phyloP scores from a whole-genome alignment of 2,797 vertebrate genomes.

The Discoglossus pictus region DNA sequence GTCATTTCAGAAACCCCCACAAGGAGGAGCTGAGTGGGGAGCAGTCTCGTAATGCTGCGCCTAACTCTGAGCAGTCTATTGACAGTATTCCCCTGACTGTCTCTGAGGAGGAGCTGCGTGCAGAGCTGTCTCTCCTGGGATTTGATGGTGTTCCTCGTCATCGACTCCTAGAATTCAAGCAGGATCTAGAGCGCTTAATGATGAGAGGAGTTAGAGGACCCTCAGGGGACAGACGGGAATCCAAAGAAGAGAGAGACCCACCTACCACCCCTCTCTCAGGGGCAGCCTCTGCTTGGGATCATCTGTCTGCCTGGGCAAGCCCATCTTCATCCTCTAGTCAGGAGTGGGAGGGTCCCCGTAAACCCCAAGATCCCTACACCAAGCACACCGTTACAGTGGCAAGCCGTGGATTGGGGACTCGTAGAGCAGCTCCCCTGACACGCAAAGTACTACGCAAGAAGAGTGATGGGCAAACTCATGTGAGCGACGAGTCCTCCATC shows the following conservation, averaged over 20 bases:
- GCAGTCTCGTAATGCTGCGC: background rate
- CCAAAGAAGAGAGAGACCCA: background rate
- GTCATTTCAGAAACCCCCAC: background rate
- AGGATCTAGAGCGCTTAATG: conserved; percentile 33
- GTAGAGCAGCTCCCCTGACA: conserved; percentile 56
- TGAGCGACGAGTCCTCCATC: conserved; percentile 59
- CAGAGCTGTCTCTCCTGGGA: conserved; percentile 24
- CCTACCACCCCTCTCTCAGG: background rate
- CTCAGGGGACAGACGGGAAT: background rate
- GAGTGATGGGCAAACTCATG: conserved; percentile 60
- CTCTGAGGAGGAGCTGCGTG: conserved; percentile 30
- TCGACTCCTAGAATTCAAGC: conserved; percentile 27
- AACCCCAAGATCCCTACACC: conserved; percentile 49
- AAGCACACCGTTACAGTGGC: conserved; percentile 49
- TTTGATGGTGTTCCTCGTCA: conserved; percentile 13
- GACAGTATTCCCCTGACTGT: background rate
- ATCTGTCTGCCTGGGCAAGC: background rate
- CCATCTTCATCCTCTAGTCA: background rate
- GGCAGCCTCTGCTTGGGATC: background rate
- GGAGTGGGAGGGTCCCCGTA: background rate
- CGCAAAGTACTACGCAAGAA: conserved; percentile 72
- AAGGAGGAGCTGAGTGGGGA: too few species aligned
- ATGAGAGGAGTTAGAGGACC: background rate
- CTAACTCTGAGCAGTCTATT: background rate
- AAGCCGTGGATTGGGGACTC: background rate